Conservation (phyloP, 2,113 vertebrate species). For the Miniopterus natalensis region DNA sequence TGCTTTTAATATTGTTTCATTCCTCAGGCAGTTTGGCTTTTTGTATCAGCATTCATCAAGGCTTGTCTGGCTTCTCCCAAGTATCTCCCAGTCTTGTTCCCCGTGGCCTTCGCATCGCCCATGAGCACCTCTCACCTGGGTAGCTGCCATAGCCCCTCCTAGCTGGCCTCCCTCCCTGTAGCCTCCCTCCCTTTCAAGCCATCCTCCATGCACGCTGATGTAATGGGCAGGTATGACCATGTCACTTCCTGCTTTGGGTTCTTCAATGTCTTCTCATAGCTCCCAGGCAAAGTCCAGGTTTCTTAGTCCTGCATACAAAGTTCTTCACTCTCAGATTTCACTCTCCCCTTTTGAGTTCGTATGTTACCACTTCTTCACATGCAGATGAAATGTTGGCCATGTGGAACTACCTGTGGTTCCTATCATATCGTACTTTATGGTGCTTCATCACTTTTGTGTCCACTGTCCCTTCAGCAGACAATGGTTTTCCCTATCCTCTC, state of each 20-base stretch:
- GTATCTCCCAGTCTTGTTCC: background rate
- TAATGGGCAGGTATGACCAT: background rate
- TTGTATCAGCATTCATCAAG: background rate
- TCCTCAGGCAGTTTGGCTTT: background rate
- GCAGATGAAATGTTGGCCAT: background rate
- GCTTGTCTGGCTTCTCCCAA: constrained; percentile 29
- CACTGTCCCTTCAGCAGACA: background rate
- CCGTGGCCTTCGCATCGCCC: background rate
- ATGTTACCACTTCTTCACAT: background rate
- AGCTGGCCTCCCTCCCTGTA: background rate
- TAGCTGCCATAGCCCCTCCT: background rate
- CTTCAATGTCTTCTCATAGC: background rate
- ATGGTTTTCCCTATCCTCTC: background rate
- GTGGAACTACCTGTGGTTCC: too few relatives aligned
- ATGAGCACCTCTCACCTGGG: background rate
- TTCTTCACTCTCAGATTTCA: background rate
- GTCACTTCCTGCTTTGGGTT: background rate
- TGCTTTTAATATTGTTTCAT: constrained; percentile 27
- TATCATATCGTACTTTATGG: background rate
- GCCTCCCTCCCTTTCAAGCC: background rate
- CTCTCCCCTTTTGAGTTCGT: background rate
- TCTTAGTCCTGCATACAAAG: background rate
- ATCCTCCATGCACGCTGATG: background rate
- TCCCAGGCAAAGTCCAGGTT: background rate
- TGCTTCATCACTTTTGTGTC: background rate